Evolutionary conservation across 2,113 vertebrate genomes (phyloP).

Genomic region (Rattus norvegicus): GRCr8 NC_086020.1:43528001-43528500

Average conservation of each 20-base stretch:
- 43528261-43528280: neutral
- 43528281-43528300: neutral
- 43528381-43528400: neutral
- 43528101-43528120: neutral
- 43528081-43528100: neutral
- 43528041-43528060: slow-evolving; percentile 4
- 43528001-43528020: neutral
- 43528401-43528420: slow-evolving; percentile 20
- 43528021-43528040: neutral
- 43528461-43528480: neutral
- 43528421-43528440: neutral
- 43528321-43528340: neutral
- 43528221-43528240: neutral
- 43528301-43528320: neutral
- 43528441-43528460: neutral
- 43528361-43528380: neutral
- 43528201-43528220: neutral
- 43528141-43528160: neutral
- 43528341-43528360: neutral
- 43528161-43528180: neutral
- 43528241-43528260: neutral
- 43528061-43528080: neutral
- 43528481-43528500: neutral
- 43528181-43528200: neutral
- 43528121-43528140: neutral